A percentile compares a stretch with the other conserved stretches of the same genome.
These are phyloP conservation scores for Andrena chrysosceles DNA, from an alignment of 2,888 invertebrate species.

Conservation along the genomic window DNA sequence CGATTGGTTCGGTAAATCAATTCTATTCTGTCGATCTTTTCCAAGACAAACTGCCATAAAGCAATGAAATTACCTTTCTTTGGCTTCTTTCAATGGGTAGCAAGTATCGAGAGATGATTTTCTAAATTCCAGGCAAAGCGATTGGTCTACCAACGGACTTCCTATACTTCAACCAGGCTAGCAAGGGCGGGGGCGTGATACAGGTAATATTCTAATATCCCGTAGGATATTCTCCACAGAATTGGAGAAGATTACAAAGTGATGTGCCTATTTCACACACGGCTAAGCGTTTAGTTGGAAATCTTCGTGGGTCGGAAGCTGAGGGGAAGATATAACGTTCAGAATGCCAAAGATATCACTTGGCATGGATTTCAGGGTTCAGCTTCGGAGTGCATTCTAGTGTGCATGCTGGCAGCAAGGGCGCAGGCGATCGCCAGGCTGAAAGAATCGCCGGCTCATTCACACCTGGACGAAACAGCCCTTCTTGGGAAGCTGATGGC, in stretches of 20 bases:
- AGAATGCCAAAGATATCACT: background rate
- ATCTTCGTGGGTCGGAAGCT: no score
- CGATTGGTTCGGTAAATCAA: slow-evolving; percentile 94
- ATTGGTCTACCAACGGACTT: slow-evolving; percentile 96
- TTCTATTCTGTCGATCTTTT: background rate
- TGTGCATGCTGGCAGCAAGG: slow-evolving; percentile 96
- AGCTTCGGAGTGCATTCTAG: slow-evolving; percentile 97
- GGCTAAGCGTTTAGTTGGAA: no score
- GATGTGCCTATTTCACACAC: no score
- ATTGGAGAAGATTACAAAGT: background rate
- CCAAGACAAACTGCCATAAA: background rate
- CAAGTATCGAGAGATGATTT: background rate
- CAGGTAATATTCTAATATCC: slow-evolving; percentile 88
- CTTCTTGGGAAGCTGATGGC: slow-evolving; percentile 97
- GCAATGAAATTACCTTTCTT: background rate
- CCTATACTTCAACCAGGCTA: slow-evolving; percentile 92
- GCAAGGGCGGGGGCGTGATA: slow-evolving; percentile 97
- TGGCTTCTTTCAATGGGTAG: background rate
- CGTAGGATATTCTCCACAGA: background rate
- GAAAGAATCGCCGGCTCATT: slow-evolving; percentile 90
- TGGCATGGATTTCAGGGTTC: slow-evolving; percentile 90
- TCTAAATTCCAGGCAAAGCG: slow-evolving; percentile 89
- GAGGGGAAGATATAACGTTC: no score
- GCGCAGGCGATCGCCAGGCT: slow-evolving; percentile 94
- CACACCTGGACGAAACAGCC: slow-evolving; percentile 95